phyloP scores from a whole-genome alignment of 2,113 vertebrate species.

The Brachionichthys hirsutus region DNA sequence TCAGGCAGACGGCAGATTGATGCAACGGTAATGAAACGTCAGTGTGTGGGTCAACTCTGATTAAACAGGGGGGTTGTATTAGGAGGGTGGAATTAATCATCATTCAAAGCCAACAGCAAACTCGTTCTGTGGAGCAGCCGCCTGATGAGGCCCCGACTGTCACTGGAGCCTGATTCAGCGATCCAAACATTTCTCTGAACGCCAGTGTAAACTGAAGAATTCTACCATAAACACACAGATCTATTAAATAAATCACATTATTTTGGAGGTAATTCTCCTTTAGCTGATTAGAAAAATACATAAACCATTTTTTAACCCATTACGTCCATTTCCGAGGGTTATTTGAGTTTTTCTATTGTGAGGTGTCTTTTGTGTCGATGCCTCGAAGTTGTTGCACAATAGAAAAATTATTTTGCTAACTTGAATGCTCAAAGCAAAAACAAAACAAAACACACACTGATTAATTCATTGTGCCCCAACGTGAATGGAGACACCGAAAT shows the following conservation, averaged over 20 bases:
- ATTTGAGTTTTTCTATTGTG: too few species aligned
- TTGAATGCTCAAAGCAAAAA: too few species aligned
- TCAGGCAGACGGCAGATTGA: too few species aligned
- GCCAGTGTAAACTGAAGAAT: neutral
- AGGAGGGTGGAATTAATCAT: neutral
- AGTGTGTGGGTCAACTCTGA: neutral
- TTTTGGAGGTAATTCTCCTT: neutral
- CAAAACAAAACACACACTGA: too few species aligned
- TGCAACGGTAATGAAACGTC: neutral
- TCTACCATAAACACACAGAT: neutral
- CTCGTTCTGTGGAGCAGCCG: neutral
- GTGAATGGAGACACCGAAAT: too few species aligned
- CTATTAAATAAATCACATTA: neutral
- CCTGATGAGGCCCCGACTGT: neutral
- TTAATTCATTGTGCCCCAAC: too few species aligned
- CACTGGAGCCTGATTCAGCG: neutral
- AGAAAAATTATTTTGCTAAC: too few species aligned
- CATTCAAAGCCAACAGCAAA: neutral
- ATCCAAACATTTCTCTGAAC: neutral
- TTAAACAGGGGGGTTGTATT: conserved; percentile 4
- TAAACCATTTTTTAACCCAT: too few species aligned
- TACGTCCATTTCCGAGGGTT: too few species aligned
- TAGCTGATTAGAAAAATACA: neutral
- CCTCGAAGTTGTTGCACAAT: too few species aligned
- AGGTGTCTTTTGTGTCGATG: too few species aligned